Conservation (phyloP, 2,113 vertebrate species). For the Girardinichthys multiradiatus region DNA sequence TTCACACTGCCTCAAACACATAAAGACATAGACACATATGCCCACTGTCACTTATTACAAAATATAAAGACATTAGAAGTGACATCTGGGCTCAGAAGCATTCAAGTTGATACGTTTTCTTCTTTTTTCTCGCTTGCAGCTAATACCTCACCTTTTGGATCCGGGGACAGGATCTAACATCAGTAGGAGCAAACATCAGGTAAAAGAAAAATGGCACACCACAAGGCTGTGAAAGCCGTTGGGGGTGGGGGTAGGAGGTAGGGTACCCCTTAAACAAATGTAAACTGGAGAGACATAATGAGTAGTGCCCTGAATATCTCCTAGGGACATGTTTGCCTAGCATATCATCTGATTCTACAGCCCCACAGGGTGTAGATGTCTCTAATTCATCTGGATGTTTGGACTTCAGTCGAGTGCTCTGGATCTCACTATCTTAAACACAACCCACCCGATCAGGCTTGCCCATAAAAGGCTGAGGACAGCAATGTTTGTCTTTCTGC, state of each 20-base stretch:
- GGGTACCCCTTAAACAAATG: slow-evolving; percentile 30
- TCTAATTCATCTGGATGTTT: slow-evolving; percentile 62
- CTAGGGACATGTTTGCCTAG: slow-evolving; percentile 46
- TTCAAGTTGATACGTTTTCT: slow-evolving; percentile 37
- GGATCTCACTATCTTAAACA: slow-evolving; percentile 20
- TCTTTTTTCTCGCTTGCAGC: slow-evolving; percentile 37
- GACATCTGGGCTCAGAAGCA: slow-evolving; percentile 20
- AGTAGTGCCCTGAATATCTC: slow-evolving; percentile 34
- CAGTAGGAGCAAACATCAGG: slow-evolving; percentile 60
- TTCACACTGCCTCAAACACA: slow-evolving; percentile 1
- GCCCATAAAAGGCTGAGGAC: slow-evolving; percentile 53
- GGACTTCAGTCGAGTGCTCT: slow-evolving; percentile 31
- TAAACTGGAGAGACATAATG: slow-evolving; percentile 49
- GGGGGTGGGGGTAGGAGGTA: background rate
- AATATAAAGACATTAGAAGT: slow-evolving; percentile 48
- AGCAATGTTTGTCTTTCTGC: slow-evolving; percentile 71
- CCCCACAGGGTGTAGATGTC: slow-evolving; percentile 31
- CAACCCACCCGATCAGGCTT: slow-evolving; percentile 23
- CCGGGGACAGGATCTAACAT: slow-evolving; percentile 54
- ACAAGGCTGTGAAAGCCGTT: slow-evolving; percentile 31
- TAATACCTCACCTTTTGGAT: slow-evolving; percentile 39
- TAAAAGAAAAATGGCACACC: slow-evolving; percentile 54
- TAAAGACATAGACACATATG: background rate
- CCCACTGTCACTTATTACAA: slow-evolving; percentile 5
- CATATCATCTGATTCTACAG: slow-evolving; percentile 52